A percentile compares a stretch with the other conserved stretches of the same genome.
Conservation (phyloP, 2,113 vertebrate species). For the Labeo rohita region DNA sequence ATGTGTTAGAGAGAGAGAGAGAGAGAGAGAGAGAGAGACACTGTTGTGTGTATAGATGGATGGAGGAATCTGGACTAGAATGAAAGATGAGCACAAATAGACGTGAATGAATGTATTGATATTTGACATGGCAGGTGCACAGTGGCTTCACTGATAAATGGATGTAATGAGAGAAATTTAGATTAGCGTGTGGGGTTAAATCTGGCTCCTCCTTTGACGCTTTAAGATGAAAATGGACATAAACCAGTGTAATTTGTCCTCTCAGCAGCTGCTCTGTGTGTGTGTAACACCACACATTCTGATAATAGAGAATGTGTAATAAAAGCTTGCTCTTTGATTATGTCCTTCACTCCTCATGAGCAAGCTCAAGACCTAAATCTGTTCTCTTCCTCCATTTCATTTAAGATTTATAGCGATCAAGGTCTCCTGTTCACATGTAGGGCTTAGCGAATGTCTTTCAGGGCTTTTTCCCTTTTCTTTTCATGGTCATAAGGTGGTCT, state of each 20-base stretch:
- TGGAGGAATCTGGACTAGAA: background rate
- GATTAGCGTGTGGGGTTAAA: background rate
- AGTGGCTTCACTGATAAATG: constrained; percentile 1
- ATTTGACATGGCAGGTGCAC: background rate
- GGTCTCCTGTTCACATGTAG: constrained; percentile 74
- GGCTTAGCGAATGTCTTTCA: constrained; percentile 73
- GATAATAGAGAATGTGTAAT: constrained; percentile 79
- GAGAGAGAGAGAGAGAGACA: background rate
- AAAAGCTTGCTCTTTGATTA: constrained; percentile 76
- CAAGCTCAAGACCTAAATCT: constrained; percentile 69
- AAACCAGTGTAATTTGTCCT: constrained; percentile 1
- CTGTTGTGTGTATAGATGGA: background rate
- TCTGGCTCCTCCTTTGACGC: background rate
- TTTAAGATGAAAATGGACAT: background rate
- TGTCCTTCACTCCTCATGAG: constrained; percentile 54
- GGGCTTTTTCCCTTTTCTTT: background rate
- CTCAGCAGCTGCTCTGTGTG: background rate
- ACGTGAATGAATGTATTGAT: constrained; percentile 7
- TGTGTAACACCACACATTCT: constrained; percentile 69
- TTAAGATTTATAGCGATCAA: constrained; percentile 81
- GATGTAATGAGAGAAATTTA: background rate
- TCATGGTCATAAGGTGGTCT: background rate
- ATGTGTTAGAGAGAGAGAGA: background rate
- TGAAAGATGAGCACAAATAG: constrained; percentile 9
- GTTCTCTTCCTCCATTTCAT: constrained; percentile 75